Evolutionary conservation across 2,888 invertebrate species (phyloP).

Genomic region (Sisyra nigra): DNA sequence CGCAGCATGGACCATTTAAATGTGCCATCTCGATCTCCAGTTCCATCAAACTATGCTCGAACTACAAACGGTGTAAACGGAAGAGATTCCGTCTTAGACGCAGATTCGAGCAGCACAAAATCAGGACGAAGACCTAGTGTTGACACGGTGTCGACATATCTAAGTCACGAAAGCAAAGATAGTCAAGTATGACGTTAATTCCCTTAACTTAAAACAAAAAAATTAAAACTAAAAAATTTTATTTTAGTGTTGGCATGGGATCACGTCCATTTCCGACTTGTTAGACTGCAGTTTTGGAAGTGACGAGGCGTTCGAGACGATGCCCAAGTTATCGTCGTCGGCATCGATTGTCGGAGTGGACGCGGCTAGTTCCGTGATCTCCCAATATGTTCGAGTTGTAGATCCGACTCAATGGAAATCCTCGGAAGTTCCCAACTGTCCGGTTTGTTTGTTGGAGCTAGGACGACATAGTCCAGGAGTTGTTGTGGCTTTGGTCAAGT

Average conservation of each 20-base stretch:
- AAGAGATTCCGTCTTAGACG: constrained; percentile 32
- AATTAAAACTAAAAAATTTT: background rate
- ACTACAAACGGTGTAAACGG: constrained; percentile 18
- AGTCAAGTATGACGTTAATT: constrained; percentile 26
- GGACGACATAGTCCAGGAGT: constrained; percentile 32
- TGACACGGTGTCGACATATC: constrained; percentile 77
- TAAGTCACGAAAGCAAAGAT: constrained; percentile 70
- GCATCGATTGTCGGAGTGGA: constrained; percentile 37
- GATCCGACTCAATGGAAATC: constrained; percentile 38
- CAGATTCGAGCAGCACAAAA: constrained; percentile 55
- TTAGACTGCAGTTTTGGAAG: constrained; percentile 55
- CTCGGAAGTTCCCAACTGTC: constrained; percentile 48
- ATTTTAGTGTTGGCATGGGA: constrained; percentile 10
- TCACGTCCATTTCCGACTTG: constrained; percentile 43
- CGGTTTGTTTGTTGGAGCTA: constrained; percentile 46
- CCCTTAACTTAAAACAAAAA: no score
- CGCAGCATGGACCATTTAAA: constrained; percentile 9
- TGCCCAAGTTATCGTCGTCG: constrained; percentile 18
- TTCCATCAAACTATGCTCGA: constrained; percentile 9
- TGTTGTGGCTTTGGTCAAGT: constrained; percentile 51
- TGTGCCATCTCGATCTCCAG: constrained; percentile 10
- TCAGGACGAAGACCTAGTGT: constrained; percentile 67
- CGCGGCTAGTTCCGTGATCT: constrained; percentile 43
- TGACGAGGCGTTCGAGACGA: constrained; percentile 47
- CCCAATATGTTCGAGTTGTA: constrained; percentile 51